Evolutionary conservation across 2,113 vertebrate genomes (phyloP).

Genomic region (Rhabdornis inornatus): DNA sequence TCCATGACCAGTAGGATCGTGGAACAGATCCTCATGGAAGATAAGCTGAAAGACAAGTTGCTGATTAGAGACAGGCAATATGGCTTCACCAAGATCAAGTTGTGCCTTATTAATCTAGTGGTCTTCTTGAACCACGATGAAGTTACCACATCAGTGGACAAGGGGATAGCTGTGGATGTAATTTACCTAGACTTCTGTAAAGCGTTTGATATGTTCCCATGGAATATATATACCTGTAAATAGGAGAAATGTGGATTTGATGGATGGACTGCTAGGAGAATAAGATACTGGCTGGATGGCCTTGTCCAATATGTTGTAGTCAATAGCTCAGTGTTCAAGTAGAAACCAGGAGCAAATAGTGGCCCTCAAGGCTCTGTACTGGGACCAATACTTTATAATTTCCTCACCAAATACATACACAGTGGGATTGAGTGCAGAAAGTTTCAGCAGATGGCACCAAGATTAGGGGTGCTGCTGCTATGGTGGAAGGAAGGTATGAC

Average conservation of each 20-base stretch:
- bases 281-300: background rate
- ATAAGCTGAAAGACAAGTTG: background rate
- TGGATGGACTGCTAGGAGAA: no score
- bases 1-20: background rate
- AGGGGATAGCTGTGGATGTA: background rate
- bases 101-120: background rate
- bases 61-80: background rate
- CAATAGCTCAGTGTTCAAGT: background rate
- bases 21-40: background rate
- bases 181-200: background rate
- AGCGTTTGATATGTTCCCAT: background rate
- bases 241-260: background rate
- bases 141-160: background rate
- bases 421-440: fast-evolving
- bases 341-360: background rate
- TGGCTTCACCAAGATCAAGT: background rate
- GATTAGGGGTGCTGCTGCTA: fast-evolving
- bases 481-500: fast-evolving
- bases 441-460: background rate
- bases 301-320: background rate
- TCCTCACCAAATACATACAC: background rate
- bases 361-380: background rate
- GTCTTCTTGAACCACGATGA: fast-evolving
- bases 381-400: background rate
- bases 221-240: background rate